Evolutionary conservation across 2,113 vertebrate species (phyloP).

Genomic region (Dipodomys ordii): DNA sequence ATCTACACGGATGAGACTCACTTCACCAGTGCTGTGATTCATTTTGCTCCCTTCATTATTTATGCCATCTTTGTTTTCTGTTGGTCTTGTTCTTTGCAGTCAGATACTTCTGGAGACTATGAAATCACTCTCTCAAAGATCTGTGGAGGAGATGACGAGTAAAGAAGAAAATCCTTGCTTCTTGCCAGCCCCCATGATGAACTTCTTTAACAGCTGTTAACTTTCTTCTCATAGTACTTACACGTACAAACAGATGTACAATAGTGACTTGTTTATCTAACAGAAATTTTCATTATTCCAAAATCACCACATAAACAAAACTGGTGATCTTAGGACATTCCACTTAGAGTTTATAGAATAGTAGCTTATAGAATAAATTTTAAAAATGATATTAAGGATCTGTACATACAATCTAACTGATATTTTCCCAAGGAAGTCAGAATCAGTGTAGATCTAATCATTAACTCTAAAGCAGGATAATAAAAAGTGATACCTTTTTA

Average conservation of each 20-base stretch:
- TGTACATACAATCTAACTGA: neutral
- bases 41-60: neutral
- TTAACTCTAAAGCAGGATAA: conserved; percentile 3
- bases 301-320: conserved; percentile 51
- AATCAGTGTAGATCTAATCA: conserved; percentile 22
- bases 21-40: neutral
- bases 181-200: rapidly evolving
- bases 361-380: neutral
- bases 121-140: conserved; percentile 55
- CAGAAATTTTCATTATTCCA: neutral
- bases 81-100: conserved; percentile 64
- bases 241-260: conserved; percentile 41
- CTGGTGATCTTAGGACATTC: neutral
- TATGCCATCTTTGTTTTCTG: neutral
- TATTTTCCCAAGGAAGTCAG: conserved; percentile 5
- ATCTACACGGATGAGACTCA: too few relatives aligned
- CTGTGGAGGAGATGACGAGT: conserved; percentile 79
- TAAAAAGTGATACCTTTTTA: conserved; percentile 45
- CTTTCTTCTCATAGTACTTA: neutral
- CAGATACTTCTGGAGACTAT: conserved; percentile 77
- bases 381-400: neutral
- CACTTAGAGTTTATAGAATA: neutral
- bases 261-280: conserved; percentile 17
- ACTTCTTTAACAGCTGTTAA: neutral
- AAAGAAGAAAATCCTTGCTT: neutral